A percentile compares a stretch with the other conserved stretches of the same genome.
These are phyloP conservation scores for Rhinoraja longicauda DNA, from an alignment of 2,797 vertebrate genomes.

Conservation along the genomic window DNA sequence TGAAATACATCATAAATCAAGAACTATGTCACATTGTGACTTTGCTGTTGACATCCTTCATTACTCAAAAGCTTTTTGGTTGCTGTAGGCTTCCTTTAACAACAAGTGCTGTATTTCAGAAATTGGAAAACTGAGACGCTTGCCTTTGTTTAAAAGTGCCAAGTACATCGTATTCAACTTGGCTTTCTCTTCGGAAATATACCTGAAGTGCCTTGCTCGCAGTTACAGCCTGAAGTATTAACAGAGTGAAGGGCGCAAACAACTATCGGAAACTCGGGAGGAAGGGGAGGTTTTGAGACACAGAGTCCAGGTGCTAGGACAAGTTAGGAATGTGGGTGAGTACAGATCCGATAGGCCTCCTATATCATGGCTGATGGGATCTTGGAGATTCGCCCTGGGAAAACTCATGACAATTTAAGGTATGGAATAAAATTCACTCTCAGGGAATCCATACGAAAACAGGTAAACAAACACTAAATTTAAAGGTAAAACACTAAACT, in stretches of 20 bases:
- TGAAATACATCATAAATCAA: conserved; percentile 9
- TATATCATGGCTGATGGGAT: too few species aligned
- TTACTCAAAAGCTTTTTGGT: not conserved
- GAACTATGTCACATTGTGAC: not conserved
- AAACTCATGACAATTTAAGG: too few species aligned
- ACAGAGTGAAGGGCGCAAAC: not conserved
- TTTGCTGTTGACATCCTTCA: conserved; percentile 9
- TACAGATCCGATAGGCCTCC: too few species aligned
- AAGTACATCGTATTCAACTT: not conserved
- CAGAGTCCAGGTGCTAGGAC: too few species aligned
- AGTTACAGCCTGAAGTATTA: not conserved
- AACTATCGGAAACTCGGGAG: not conserved
- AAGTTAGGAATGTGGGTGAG: too few species aligned
- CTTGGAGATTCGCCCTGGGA: too few species aligned
- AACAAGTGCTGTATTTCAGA: not conserved
- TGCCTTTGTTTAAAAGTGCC: not conserved
- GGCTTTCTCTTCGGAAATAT: not conserved
- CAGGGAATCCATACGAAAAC: too few species aligned
- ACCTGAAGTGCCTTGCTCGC: not conserved
- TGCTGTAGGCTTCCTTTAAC: not conserved
- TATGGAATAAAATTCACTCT: too few species aligned
- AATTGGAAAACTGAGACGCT: not conserved
- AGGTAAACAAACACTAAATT: too few species aligned
- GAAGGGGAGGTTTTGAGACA: not conserved
- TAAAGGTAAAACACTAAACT: too few species aligned